Percentiles rank a stretch among this genome's conserved stretches.
Evolutionary conservation across 2,113 vertebrate genomes (phyloP).

Genomic region (Dicaeum eximium): DNA sequence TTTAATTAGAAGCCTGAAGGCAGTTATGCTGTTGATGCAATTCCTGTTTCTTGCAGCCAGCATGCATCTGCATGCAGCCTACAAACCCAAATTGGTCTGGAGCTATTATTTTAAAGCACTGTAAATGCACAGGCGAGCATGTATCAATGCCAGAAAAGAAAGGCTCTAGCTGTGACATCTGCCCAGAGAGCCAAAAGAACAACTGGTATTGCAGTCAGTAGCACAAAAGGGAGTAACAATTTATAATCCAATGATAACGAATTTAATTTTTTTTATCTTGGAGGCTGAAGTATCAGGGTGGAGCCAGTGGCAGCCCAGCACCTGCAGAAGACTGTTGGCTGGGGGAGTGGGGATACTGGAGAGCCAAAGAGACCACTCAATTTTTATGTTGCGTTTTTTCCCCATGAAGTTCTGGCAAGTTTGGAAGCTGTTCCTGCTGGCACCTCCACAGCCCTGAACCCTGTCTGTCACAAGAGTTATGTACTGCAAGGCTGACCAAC

Average conservation of each 20-base stretch:
- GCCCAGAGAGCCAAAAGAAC: neutral
- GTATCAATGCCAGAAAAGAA: neutral
- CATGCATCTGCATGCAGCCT: neutral
- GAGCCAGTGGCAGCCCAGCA: neutral
- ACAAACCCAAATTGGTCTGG: neutral
- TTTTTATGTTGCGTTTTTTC: rapidly evolving
- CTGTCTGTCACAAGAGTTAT: neutral
- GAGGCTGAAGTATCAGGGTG: neutral
- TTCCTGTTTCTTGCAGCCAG: neutral
- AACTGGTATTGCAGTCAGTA: neutral
- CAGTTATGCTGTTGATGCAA: neutral
- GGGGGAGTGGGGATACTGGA: neutral
- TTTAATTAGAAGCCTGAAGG: slow-evolving; percentile 41
- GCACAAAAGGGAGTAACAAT: neutral
- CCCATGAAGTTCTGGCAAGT: neutral
- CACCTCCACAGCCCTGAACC: neutral
- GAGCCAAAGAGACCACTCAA: neutral
- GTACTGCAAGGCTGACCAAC: neutral
- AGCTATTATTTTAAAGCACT: neutral
- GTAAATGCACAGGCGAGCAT: neutral
- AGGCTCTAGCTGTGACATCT: rapidly evolving
- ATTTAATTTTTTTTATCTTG: neutral
- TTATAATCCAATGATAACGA: rapidly evolving
- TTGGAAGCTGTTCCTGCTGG: neutral
- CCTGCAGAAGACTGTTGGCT: neutral